Percentiles rank a stretch among this genome's conserved stretches.
These are phyloP conservation scores for Malthinus seriepunctatus DNA, from an alignment of 2,888 invertebrate genomes.

Conservation along the genomic window DNA sequence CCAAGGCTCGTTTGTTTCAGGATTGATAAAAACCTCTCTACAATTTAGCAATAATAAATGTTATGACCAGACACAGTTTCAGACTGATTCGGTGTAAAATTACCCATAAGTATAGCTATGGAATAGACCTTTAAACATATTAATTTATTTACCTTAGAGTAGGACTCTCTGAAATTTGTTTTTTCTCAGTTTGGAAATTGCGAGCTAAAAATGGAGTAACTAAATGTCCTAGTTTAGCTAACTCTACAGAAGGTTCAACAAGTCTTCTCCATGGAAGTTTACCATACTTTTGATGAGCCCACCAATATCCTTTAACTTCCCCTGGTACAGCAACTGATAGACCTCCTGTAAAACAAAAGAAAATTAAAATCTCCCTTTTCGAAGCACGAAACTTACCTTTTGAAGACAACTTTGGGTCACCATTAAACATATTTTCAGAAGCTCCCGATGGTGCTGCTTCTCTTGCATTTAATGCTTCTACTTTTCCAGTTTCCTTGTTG, in stretches of 20 bases:
- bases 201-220: conserved; percentile 59
- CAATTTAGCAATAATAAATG: no score
- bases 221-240: conserved; percentile 72
- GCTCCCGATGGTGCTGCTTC: conserved; percentile 77
- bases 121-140: no score
- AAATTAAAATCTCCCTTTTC: not conserved
- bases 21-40: conserved; percentile 51
- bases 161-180: conserved; percentile 28
- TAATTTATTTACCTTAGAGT: conserved; percentile 53
- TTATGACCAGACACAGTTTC: no score
- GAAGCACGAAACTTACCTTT: conserved; percentile 12
- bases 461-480: conserved; percentile 72
- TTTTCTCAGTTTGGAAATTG: conserved; percentile 30
- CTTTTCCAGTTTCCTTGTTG: conserved; percentile 61
- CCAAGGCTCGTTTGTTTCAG: conserved; percentile 50
- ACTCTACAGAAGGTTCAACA: conserved; percentile 75
- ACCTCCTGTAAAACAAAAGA: conserved; percentile 57
- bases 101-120: no score
- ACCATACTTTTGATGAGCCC: conserved; percentile 73
- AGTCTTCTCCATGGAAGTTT: conserved; percentile 77
- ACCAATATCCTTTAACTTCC: conserved; percentile 85
- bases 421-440: conserved; percentile 68
- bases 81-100: no score
- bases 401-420: conserved; percentile 50
- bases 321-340: conserved; percentile 85